These are phyloP conservation scores for Salarias fasciatus DNA, from an alignment of 2,797 vertebrate genomes.

Conservation along the genomic window DNA sequence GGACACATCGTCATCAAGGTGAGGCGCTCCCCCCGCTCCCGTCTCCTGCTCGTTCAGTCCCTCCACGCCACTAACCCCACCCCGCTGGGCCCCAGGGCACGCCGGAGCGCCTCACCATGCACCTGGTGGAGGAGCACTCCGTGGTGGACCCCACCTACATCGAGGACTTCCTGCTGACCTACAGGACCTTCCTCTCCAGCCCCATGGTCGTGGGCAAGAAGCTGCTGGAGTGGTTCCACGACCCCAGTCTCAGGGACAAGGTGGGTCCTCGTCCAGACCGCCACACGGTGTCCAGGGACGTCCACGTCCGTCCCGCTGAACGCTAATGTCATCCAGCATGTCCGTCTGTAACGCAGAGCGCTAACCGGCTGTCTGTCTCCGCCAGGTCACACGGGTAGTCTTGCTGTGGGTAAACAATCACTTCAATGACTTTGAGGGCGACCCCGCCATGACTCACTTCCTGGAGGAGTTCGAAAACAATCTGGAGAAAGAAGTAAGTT, in stretches of 20 bases:
- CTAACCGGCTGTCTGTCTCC: too few relatives aligned
- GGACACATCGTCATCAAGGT: constrained; percentile 99
- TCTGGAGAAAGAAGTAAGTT: constrained; percentile 95
- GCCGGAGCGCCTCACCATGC: constrained; percentile 96
- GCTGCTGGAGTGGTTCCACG: constrained; percentile 99
- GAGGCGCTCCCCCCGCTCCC: constrained; percentile 32
- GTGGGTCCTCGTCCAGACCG: constrained; percentile 69
- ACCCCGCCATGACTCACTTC: constrained; percentile 96
- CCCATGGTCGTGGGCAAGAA: constrained; percentile 99
- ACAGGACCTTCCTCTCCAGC: constrained; percentile 98
- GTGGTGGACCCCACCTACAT: constrained; percentile 99
- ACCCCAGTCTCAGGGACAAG: constrained; percentile 99
- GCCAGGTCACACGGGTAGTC: constrained; percentile 98
- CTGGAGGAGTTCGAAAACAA: constrained; percentile 99
- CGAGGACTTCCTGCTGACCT: constrained; percentile 97
- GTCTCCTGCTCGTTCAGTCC: not conserved
- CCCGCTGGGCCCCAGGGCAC: constrained; percentile 86
- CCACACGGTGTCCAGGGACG: too few relatives aligned
- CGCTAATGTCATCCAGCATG: too few relatives aligned
- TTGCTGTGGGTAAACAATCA: constrained; percentile 99
- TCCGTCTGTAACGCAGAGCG: too few relatives aligned
- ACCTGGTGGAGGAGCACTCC: constrained; percentile 98
- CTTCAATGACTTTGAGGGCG: constrained; percentile 99
- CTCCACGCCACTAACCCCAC: not conserved
- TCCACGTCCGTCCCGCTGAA: too few relatives aligned